Base-by-base conservation (phyloP, 2,888 invertebrate species). In the Pterostichus madidus region DNA sequence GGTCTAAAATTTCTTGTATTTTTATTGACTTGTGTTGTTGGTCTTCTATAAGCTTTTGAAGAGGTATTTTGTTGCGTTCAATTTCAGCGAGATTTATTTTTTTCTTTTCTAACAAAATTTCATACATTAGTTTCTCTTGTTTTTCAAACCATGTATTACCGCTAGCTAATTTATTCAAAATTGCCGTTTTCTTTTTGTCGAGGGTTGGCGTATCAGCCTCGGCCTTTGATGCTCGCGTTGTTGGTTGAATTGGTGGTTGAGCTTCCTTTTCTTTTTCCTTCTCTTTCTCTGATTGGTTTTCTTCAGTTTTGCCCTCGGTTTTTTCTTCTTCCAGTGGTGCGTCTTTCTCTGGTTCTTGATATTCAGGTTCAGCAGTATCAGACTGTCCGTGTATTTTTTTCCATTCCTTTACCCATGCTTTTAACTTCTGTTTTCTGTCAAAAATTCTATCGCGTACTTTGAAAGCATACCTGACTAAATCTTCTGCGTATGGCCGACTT, bases 41-140 rank as follows among this genome's bases (percentile, higher is more conserved):
- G 7, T 39, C 68, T 5, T 5, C 4, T 8, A 71, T 7, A 15
- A 71, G 39, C 44, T 71, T 17, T 17, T 71, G 68, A 15, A 71
- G 68, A 10, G 68, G 68, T 8, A 92, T 92, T 84, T 93, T 92
- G 59, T 93, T 91, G 86, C 91, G 92, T 84, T 93, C 91, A 10
- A 94, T 87, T 84, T 93, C 92, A 39, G 92, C 92, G 84, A 91
- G 91, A 80, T 93, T 92, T 46, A 94, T 90, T 85, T 93, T 91
- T 86, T 94, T 94, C 84, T 93, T 94, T 5, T 92, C 92, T 35
- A 94, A 89, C 86, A 95, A 91, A 84, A 93, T 90, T 88, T 91
- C 88, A 89, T 93, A 91, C 87, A 95, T 93, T 0, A 94, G 91
- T 85, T 93, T 92, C 73, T 94, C 91, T 86, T 95, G 93, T 85